Evolutionary conservation across 2,797 vertebrate genomes (phyloP).

Genomic region (Yasuhikotakia modesta): DNA sequence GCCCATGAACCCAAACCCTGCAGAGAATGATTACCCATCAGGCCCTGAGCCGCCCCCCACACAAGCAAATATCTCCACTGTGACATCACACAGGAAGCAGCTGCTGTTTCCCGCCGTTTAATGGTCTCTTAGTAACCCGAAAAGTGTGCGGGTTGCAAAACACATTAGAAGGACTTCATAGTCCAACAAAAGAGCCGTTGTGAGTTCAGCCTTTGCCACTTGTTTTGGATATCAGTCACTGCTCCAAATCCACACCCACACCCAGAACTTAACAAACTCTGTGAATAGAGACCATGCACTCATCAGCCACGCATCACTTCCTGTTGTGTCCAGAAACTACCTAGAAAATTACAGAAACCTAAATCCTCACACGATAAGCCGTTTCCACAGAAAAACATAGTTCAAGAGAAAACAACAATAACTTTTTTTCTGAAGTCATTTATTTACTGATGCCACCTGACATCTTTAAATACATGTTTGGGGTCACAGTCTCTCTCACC

Average conservation of each 20-base stretch:
- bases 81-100: constrained; percentile 81
- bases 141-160: constrained; percentile 67
- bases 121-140: constrained; percentile 57
- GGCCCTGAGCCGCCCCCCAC: constrained; percentile 60
- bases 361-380: not conserved
- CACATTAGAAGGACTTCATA: constrained; percentile 64
- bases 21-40: constrained; percentile 65
- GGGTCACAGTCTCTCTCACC: constrained; percentile 76
- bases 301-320: not conserved
- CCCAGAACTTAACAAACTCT: constrained; percentile 11
- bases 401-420: not conserved
- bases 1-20: constrained; percentile 51
- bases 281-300: not conserved
- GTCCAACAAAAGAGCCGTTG: constrained; percentile 58
- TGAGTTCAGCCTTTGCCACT: constrained; percentile 48
- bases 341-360: not conserved
- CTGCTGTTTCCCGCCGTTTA: constrained; percentile 66
- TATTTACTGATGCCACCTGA: no score
- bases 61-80: constrained; percentile 69
- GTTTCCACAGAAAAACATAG: not conserved
- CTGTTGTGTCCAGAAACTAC: not conserved
- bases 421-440: not conserved
- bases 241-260: constrained; percentile 14
- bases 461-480: no score
- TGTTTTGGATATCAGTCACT: constrained; percentile 41